Evolutionary conservation across 1,140 invertebrate genomes (phyloP).

Genomic region (Mizuhopecten yessoensis): DNA sequence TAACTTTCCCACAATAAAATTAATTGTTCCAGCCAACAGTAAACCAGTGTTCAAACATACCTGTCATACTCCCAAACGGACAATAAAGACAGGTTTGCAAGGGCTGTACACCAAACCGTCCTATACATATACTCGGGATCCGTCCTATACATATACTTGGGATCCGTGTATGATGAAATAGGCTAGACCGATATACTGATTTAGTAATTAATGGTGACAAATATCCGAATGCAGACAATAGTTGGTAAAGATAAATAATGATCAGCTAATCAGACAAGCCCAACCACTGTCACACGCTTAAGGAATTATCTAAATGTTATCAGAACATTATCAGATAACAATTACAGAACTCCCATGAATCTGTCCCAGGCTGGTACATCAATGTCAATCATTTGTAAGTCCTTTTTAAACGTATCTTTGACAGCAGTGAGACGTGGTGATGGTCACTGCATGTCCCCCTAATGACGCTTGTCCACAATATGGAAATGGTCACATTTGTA

Average conservation of each 20-base stretch:
- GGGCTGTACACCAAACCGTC: no score
- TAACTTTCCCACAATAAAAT: no score
- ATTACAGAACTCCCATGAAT: background rate
- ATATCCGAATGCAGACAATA: background rate
- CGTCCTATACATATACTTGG: no score
- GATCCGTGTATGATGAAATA: background rate
- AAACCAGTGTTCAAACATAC: no score
- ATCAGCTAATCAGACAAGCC: background rate
- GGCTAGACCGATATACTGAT: background rate
- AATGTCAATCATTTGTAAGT: conserved; percentile 9
- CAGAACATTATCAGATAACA: background rate
- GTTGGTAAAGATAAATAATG: background rate
- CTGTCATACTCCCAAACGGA: no score
- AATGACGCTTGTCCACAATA: conserved; percentile 17
- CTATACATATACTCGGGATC: no score
- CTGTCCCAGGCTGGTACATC: background rate
- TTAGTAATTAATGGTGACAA: conserved; percentile 35
- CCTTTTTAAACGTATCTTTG: background rate
- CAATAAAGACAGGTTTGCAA: no score
- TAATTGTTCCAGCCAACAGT: no score
- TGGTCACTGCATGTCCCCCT: background rate
- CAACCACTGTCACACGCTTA: conserved; percentile 15
- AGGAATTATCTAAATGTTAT: background rate
- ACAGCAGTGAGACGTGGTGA: background rate
- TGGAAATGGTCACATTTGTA: conserved; percentile 14